Evolutionary conservation across 2,113 vertebrate species (phyloP).

Genomic region (Lophotis ruficrista): DNA sequence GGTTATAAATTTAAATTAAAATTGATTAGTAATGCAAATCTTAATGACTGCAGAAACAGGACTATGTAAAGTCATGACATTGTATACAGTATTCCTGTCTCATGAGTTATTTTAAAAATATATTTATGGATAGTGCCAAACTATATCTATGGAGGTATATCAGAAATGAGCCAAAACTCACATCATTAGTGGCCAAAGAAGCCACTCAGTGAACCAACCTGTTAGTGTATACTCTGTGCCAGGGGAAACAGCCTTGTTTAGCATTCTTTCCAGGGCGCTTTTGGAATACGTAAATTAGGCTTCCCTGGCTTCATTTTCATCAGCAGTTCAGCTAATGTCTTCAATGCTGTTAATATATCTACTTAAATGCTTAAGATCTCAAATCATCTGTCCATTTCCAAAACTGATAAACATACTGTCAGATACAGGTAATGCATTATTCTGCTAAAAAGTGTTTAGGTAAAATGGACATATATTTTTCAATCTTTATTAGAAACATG

Average conservation of each 20-base stretch:
- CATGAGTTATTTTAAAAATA: background rate
- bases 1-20: conserved; percentile 69
- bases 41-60: conserved; percentile 39
- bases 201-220: background rate
- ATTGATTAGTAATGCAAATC: conserved; percentile 65
- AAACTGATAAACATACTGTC: background rate
- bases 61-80: conserved; percentile 34
- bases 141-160: background rate
- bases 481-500: background rate
- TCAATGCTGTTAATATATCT: background rate
- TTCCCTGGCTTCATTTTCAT: background rate
- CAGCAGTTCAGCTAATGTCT: background rate
- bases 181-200: background rate
- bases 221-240: background rate
- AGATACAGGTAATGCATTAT: background rate
- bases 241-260: background rate
- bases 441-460: background rate
- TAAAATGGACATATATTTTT: background rate
- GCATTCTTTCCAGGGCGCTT: background rate
- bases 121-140: background rate
- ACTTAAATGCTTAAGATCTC: background rate
- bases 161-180: background rate
- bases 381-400: background rate
- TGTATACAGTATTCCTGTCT: background rate
- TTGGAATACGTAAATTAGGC: background rate